These are phyloP conservation scores for Pristionchus mayeri DNA, from an alignment of 2,888 invertebrate species.

Conservation along the genomic window DNA sequence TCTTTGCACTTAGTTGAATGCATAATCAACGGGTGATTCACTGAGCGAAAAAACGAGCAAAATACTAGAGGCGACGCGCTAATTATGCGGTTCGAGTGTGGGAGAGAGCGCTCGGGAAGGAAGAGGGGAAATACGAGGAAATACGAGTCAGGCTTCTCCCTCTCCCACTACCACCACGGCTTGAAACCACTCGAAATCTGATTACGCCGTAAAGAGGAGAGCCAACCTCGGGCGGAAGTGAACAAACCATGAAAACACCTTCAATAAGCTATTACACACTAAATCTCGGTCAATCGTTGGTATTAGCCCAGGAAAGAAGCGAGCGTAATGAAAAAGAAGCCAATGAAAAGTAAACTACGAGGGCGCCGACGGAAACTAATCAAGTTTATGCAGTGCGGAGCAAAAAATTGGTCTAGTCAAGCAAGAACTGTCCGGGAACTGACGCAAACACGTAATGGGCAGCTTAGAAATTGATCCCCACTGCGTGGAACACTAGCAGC, in stretches of 20 bases:
- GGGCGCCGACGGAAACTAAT: too few relatives aligned
- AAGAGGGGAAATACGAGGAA: background rate
- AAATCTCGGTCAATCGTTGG: too few relatives aligned
- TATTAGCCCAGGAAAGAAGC: too few relatives aligned
- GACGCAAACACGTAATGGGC: too few relatives aligned
- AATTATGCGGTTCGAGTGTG: slow-evolving; percentile 6
- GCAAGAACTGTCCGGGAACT: background rate
- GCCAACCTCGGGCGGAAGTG: background rate
- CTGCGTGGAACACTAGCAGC: too few relatives aligned
- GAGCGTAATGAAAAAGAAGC: too few relatives aligned
- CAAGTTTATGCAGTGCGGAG: too few relatives aligned
- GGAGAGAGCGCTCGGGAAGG: background rate
- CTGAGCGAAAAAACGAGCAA: background rate
- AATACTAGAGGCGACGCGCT: background rate
- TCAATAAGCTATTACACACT: background rate
- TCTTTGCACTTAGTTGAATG: too few relatives aligned
- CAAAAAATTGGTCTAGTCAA: background rate
- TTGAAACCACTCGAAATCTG: slow-evolving; percentile 8
- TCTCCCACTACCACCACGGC: background rate
- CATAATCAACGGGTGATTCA: too few relatives aligned
- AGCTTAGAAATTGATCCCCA: too few relatives aligned
- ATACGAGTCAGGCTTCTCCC: background rate
- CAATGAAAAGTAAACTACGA: too few relatives aligned
- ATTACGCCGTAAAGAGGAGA: background rate
- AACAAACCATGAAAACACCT: background rate